These are phyloP conservation scores for Cheilosia variabilis DNA, from an alignment of 2,888 invertebrate genomes.

Conservation along the genomic window DNA sequence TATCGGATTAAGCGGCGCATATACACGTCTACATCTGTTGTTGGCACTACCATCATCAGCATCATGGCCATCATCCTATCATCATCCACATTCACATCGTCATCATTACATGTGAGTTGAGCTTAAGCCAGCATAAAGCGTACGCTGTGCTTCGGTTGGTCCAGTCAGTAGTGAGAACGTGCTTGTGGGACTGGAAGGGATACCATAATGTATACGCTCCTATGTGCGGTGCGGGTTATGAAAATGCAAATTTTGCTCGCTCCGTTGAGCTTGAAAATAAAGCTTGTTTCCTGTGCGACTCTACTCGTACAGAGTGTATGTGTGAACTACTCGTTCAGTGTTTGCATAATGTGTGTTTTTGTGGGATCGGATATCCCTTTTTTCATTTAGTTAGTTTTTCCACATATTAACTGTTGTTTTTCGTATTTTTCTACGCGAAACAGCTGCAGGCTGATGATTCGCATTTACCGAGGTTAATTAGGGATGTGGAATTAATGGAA, in stretches of 20 bases:
- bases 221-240: conserved; percentile 59
- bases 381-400: conserved; percentile 66
- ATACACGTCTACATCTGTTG: conserved; percentile 48
- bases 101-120: conserved; percentile 61
- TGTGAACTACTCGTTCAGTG: neutral
- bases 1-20: conserved; percentile 55
- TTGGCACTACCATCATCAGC: conserved; percentile 64
- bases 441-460: conserved; percentile 56
- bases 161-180: conserved; percentile 13
- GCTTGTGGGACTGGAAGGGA: neutral
- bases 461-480: conserved; percentile 61
- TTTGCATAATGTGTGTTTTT: conserved; percentile 36
- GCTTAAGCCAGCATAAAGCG: conserved; percentile 53
- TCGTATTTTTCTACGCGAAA: conserved; percentile 18
- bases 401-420: conserved; percentile 56
- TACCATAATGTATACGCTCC: neutral
- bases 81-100: conserved; percentile 12
- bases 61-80: conserved; percentile 25
- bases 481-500: conserved; percentile 70
- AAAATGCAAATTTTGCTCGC: conserved; percentile 73
- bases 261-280: conserved; percentile 74
- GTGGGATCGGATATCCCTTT: conserved; percentile 59
- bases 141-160: conserved; percentile 19
- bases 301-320: neutral
- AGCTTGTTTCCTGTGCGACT: conserved; percentile 53